Evolutionary conservation across 2,888 invertebrate species (phyloP).

Genomic region (Acheta domesticus): DNA sequence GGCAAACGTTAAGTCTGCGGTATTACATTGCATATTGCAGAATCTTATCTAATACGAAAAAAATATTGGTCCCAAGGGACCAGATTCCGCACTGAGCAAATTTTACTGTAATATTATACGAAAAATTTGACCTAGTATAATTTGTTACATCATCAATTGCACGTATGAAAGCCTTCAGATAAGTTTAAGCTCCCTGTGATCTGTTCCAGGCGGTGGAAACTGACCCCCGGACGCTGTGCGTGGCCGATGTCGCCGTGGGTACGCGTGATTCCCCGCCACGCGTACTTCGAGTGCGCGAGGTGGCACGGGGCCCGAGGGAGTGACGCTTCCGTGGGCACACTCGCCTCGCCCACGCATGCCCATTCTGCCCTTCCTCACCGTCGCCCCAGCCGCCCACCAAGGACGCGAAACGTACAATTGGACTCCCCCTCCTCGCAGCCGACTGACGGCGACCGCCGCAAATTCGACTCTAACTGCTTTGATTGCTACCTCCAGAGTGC

Average conservation of each 20-base stretch:
- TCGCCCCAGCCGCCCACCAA: not conserved
- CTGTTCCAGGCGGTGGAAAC: not conserved
- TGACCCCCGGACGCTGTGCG: constrained; percentile 49
- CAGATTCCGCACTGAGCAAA: too few relatives aligned
- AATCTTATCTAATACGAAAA: too few relatives aligned
- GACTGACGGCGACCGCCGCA: not conserved
- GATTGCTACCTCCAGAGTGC: not conserved
- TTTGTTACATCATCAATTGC: too few relatives aligned
- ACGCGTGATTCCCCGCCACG: constrained; percentile 18
- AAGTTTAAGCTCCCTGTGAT: too few relatives aligned
- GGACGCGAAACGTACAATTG: too few relatives aligned
- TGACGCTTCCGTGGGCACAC: not conserved
- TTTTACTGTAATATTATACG: too few relatives aligned
- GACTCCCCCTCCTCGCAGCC: too few relatives aligned
- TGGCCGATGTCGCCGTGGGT: constrained; percentile 53
- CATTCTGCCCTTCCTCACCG: not conserved
- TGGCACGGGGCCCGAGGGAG: not conserved
- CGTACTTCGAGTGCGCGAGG: not conserved
- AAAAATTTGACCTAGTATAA: too few relatives aligned
- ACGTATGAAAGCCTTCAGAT: too few relatives aligned
- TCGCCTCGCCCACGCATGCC: not conserved
- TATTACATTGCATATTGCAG: too few relatives aligned
- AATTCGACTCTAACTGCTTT: not conserved
- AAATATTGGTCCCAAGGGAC: too few relatives aligned
- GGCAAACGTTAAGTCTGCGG: too few relatives aligned